Percentiles rank a stretch among this genome's conserved stretches.
These are phyloP conservation scores for Drosophila tanythrix DNA, from an alignment of 2,888 invertebrate genomes.

Conservation along the genomic window DNA sequence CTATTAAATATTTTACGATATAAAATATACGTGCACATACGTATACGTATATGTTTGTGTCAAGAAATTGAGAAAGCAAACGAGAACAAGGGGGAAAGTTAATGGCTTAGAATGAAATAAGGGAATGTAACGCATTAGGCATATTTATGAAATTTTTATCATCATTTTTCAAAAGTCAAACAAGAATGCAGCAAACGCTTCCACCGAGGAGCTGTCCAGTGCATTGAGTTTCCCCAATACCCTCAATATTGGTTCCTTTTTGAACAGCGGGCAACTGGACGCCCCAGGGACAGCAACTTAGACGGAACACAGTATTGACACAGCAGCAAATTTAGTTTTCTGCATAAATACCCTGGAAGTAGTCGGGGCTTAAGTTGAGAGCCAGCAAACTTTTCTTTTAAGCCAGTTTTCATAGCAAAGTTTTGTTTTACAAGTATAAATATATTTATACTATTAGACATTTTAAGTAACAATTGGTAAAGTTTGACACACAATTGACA, in stretches of 20 bases:
- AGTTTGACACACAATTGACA: not conserved
- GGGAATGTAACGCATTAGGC: constrained; percentile 72
- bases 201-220: constrained; percentile 1
- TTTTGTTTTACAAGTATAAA: not conserved
- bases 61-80: constrained; percentile 3
- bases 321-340: constrained; percentile 4
- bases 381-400: not conserved
- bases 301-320: constrained; percentile 25
- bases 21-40: constrained; percentile 31
- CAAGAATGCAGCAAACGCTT: constrained; percentile 48
- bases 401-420: not conserved
- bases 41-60: constrained; percentile 2
- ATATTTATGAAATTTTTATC: constrained; percentile 80
- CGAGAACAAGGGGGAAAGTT: constrained; percentile 39
- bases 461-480: not conserved
- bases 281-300: not conserved
- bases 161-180: constrained; percentile 65
- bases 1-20: constrained; percentile 80
- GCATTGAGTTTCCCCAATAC: constrained; percentile 46
- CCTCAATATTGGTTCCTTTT: constrained; percentile 34
- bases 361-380: not conserved
- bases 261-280: constrained; percentile 1
- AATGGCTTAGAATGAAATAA: constrained; percentile 74
- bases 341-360: constrained; percentile 12
- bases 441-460: not conserved